Base-by-base conservation (phyloP, 1,140 invertebrate species). In the Ips nitidus region DNA sequence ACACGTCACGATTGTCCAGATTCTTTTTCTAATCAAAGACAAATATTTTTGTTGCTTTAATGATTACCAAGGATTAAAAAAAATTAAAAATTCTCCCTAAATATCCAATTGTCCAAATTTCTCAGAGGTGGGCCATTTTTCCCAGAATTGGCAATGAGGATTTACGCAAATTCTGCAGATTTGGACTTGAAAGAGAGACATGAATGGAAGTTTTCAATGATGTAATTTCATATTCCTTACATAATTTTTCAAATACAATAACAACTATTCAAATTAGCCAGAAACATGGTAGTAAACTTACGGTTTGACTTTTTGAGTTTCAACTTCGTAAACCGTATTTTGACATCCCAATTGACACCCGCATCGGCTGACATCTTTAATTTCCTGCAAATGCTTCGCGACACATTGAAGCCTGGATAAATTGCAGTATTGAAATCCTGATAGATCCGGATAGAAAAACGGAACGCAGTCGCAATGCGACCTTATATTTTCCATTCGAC, bases 321-420 rank as follows among this genome's bases (percentile, higher is more conserved):
- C 57, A 38, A 59, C 86, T 80, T 90, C 89, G 66, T 90, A 90
- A 0, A 90, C 87, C 0, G 88, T 89, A 72, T 90, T 89, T 2
- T 83, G 84, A 76, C 89, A 91, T 37, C 88, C 87, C 0, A 91
- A 80, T 71, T 89, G 85, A 76, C 89, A 91, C 2, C 81, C 71
- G 69, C 89, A 91, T 43, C 81, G 81, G 50, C 85, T 84, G 1
- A 87, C 83, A 52, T 85, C 83, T 38, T 82, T 85, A 45, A 89
- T 88, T 61, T 83, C 81, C 2, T 81, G 76, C 61, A 82, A 79
- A 74, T 86, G 78, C 40, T 83, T 79, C 0, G 83, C 81, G 41
- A 90, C 82, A 71, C 88, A 90, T 41, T 77, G 73, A 52, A 89
- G 78, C 69, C 88, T 85, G 2, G 81, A 75, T 1, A 89, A 67